Evolutionary conservation across 2,113 vertebrate genomes (phyloP).

Genomic region (Oryzias curvinotus): DNA sequence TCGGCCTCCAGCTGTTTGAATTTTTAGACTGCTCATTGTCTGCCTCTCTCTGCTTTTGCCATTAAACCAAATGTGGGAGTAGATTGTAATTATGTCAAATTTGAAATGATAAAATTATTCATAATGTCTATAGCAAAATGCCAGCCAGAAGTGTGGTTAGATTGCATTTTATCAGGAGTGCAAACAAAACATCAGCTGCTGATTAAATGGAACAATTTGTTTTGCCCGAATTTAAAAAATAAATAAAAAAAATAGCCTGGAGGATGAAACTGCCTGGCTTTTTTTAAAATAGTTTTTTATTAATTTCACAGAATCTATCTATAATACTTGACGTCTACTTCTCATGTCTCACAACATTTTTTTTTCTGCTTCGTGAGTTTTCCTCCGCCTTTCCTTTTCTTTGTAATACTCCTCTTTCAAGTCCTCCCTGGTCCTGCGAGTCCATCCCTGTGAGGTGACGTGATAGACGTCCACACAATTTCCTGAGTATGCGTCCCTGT

Average conservation of each 20-base stretch:
- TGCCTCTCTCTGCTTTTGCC: slow-evolving; percentile 7
- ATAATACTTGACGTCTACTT: slow-evolving; percentile 31
- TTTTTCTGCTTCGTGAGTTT: slow-evolving; percentile 40
- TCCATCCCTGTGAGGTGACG: slow-evolving; percentile 81
- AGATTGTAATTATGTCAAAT: slow-evolving; percentile 36
- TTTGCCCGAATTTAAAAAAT: slow-evolving; percentile 34
- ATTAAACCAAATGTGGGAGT: slow-evolving; percentile 13
- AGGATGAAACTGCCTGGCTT: slow-evolving; percentile 45
- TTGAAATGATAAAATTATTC: slow-evolving; percentile 35
- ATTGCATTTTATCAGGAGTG: slow-evolving; percentile 40
- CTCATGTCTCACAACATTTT: slow-evolving; percentile 29
- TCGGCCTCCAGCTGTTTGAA: slow-evolving; percentile 5
- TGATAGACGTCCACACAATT: slow-evolving; percentile 85
- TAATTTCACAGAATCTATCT: slow-evolving; percentile 32
- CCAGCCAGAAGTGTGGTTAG: slow-evolving; percentile 34
- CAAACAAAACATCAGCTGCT: slow-evolving; percentile 63
- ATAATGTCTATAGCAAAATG: slow-evolving; percentile 44
- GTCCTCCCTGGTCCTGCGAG: slow-evolving; percentile 71
- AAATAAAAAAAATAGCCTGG: slow-evolving; percentile 50
- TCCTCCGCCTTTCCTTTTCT: slow-evolving; percentile 55
- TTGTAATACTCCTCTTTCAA: slow-evolving; percentile 77
- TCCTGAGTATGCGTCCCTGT: slow-evolving; percentile 86
- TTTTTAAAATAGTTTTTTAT: slow-evolving; percentile 62
- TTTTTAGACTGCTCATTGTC: slow-evolving; percentile 2
- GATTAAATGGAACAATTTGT: slow-evolving; percentile 45